Percentiles rank a stretch among this genome's conserved stretches.
Evolutionary conservation across 2,797 vertebrate species (phyloP).

Genomic region (Buceros bicornis): DNA sequence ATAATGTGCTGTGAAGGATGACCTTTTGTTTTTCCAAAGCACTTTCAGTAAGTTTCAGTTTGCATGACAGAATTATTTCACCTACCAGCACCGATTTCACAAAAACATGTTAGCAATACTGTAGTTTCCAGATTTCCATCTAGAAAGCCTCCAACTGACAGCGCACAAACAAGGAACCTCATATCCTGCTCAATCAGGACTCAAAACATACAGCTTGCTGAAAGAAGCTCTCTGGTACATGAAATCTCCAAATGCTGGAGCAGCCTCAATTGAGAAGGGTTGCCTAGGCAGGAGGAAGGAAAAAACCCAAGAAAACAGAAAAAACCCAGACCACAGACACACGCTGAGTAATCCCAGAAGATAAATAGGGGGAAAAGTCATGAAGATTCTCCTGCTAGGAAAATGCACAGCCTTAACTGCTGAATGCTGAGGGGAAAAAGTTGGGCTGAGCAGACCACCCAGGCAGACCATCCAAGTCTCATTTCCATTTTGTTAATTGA

Average conservation of each 20-base stretch:
- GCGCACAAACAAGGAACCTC: neutral
- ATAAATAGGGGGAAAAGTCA: neutral
- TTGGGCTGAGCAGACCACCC: neutral
- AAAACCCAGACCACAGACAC: neutral
- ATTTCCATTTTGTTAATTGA: neutral
- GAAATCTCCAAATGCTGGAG: neutral
- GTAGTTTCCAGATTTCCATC: neutral
- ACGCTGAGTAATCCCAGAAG: constrained; percentile 3
- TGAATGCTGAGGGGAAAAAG: neutral
- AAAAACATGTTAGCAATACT: neutral
- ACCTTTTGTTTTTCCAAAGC: neutral
- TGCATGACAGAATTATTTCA: neutral
- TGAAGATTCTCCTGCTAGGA: neutral
- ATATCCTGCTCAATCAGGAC: neutral
- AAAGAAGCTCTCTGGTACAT: neutral
- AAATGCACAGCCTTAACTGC: neutral
- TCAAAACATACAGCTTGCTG: neutral
- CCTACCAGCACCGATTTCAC: neutral
- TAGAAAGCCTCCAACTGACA: neutral
- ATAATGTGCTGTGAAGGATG: neutral
- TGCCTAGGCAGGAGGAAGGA: neutral
- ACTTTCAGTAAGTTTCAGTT: neutral
- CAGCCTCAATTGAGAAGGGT: neutral
- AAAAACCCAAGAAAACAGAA: neutral
- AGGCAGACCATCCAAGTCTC: neutral